phyloP scores from a whole-genome alignment of 2,888 invertebrate genomes.

The Tachystola acroxantha region DNA sequence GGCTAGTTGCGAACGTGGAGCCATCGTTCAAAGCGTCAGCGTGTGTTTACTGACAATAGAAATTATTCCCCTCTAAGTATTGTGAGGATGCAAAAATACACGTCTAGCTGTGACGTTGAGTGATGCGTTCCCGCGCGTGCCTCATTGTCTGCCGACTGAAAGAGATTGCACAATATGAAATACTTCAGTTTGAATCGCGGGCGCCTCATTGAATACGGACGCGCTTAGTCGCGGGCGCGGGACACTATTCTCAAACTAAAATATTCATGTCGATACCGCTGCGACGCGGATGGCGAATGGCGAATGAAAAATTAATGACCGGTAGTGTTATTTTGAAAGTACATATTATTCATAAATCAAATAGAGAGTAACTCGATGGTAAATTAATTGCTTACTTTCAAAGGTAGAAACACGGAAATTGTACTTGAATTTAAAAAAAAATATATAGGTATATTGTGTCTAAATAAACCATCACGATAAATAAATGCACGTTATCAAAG shows the following conservation, averaged over 20 bases:
- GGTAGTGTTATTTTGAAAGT: not conserved
- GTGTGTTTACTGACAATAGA: conserved; percentile 64
- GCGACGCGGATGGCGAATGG: not conserved
- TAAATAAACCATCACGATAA: too few species aligned
- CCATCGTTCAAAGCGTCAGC: conserved; percentile 48
- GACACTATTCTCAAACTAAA: conserved; percentile 44
- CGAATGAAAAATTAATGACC: not conserved
- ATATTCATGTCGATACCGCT: conserved; percentile 40
- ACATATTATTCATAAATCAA: too few species aligned
- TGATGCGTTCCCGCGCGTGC: conserved; percentile 63
- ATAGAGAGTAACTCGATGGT: too few species aligned
- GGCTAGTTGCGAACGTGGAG: conserved; percentile 30
- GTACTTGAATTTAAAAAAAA: too few species aligned
- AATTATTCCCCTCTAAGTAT: conserved; percentile 66
- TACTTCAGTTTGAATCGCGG: conserved; percentile 61
- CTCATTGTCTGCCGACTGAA: conserved; percentile 66
- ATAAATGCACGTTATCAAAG: too few species aligned
- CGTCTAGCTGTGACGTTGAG: conserved; percentile 68
- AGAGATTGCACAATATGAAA: conserved; percentile 73
- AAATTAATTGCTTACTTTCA: too few species aligned
- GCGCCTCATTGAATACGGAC: conserved; percentile 60
- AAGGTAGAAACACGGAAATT: too few species aligned
- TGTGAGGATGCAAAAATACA: conserved; percentile 68
- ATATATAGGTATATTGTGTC: too few species aligned
- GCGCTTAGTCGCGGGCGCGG: conserved; percentile 27